phyloP scores from a whole-genome alignment of 1,140 invertebrate genomes.

The Zaprionus inermis region DNA sequence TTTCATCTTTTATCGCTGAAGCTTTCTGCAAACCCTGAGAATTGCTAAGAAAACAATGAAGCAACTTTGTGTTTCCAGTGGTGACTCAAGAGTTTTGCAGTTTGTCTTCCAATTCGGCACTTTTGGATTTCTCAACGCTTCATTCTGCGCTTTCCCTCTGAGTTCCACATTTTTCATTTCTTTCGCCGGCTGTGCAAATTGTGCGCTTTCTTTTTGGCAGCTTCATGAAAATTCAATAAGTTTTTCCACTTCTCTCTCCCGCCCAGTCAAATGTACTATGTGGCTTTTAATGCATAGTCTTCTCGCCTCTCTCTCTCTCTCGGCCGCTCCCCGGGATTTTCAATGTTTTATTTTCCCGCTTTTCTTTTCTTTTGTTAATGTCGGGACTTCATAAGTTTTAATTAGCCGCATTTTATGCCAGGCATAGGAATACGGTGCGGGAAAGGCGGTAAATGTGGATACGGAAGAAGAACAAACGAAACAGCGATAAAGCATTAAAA shows the following conservation, averaged over 20 bases:
- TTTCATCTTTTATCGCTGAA: slow-evolving; percentile 2
- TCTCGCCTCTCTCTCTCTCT: slow-evolving; percentile 15
- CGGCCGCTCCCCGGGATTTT: slow-evolving; percentile 21
- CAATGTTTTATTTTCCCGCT: slow-evolving; percentile 26
- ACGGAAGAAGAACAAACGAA: slow-evolving; percentile 14
- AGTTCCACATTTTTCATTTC: slow-evolving; percentile 11
- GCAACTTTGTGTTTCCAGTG: slow-evolving; percentile 26
- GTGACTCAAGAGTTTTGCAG: slow-evolving; percentile 17
- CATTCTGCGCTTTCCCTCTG: slow-evolving; percentile 1
- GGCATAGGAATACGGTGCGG: not conserved
- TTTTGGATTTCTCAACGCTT: slow-evolving; percentile 10
- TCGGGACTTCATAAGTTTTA: slow-evolving; percentile 68
- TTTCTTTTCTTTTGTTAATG: slow-evolving; percentile 25
- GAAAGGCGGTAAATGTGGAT: no score
- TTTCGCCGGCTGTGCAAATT: not conserved
- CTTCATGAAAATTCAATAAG: slow-evolving; percentile 78
- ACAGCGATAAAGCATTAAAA: slow-evolving; percentile 40
- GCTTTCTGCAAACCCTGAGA: not conserved
- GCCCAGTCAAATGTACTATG: slow-evolving; percentile 56
- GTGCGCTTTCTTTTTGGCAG: slow-evolving; percentile 30
- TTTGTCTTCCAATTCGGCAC: slow-evolving; percentile 7
- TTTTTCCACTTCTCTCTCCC: slow-evolving; percentile 10
- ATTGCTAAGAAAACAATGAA: slow-evolving; percentile 21
- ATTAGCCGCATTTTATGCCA: slow-evolving; percentile 80
- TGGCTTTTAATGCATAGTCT: slow-evolving; percentile 41